These are phyloP conservation scores for Macropis europaea DNA, from an alignment of 2,888 invertebrate genomes.

Conservation along the genomic window DNA sequence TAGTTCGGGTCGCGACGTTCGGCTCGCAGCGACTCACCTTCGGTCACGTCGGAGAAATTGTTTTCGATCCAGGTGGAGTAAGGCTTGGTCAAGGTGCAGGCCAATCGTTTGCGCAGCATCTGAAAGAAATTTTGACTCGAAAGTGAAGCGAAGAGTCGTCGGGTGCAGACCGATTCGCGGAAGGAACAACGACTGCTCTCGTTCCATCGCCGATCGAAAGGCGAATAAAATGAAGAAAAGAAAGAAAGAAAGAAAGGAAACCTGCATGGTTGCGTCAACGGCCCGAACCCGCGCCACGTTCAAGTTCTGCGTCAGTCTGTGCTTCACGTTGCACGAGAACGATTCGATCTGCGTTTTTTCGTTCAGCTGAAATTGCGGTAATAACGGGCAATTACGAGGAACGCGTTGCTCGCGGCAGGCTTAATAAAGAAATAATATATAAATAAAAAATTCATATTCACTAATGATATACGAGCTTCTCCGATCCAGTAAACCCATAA, in stretches of 20 bases:
- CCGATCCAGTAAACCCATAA: slow-evolving; percentile 73
- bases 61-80: slow-evolving; percentile 68
- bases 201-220: too few species aligned
- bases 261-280: slow-evolving; percentile 58
- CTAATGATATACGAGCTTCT: slow-evolving; percentile 69
- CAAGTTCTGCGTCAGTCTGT: slow-evolving; percentile 52
- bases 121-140: slow-evolving; percentile 26
- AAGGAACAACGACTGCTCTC: too few species aligned
- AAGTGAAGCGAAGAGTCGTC: too few species aligned
- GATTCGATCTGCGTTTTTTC: slow-evolving; percentile 65
- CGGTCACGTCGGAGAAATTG: slow-evolving; percentile 48
- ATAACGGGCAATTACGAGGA: not conserved
- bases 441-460: slow-evolving; percentile 46
- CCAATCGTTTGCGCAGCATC: slow-evolving; percentile 59
- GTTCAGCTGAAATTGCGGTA: slow-evolving; percentile 57
- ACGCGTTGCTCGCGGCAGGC: not conserved
- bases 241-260: slow-evolving; percentile 18
- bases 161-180: too few species aligned
- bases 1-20: not conserved
- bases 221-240: not conserved
- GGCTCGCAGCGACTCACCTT: slow-evolving; percentile 55
- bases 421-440: not conserved
- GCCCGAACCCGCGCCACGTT: slow-evolving; percentile 38
- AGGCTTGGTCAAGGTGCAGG: slow-evolving; percentile 64
- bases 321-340: slow-evolving; percentile 60